These are phyloP conservation scores for Fragum whitleyi DNA, from an alignment of 2,888 invertebrate genomes.

Conservation along the genomic window DNA sequence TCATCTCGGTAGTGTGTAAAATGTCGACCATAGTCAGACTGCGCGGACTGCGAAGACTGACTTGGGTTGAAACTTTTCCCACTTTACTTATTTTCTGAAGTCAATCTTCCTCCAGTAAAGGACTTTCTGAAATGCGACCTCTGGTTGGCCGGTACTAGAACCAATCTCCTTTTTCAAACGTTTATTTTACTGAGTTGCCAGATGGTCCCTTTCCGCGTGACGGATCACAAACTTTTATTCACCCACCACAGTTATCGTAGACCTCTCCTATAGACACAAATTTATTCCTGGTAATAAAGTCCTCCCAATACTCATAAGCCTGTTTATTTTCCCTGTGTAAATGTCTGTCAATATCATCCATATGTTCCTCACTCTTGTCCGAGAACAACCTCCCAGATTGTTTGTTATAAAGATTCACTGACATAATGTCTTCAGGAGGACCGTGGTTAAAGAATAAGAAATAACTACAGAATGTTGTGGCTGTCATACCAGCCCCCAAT, in stretches of 20 bases:
- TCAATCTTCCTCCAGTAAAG: no score
- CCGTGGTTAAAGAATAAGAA: slow-evolving; percentile 67
- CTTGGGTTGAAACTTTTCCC: no score
- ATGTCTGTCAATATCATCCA: slow-evolving; percentile 59
- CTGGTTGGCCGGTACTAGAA: no score
- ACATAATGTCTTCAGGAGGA: slow-evolving; percentile 65
- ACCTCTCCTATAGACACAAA: slow-evolving; percentile 74
- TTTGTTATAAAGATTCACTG: slow-evolving; percentile 41
- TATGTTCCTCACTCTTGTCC: slow-evolving; percentile 28
- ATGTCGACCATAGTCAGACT: no score
- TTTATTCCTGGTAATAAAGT: slow-evolving; percentile 69
- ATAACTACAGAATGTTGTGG: slow-evolving; percentile 37
- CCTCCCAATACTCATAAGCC: slow-evolving; percentile 67
- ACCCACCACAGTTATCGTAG: slow-evolving; percentile 76
- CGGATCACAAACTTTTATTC: no score
- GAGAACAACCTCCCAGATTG: slow-evolving; percentile 16
- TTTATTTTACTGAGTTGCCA: no score
- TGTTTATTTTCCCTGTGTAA: slow-evolving; percentile 47
- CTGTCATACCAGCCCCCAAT: slow-evolving; percentile 28
- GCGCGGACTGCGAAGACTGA: no score
- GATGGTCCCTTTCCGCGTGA: no score
- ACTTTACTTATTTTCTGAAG: no score
- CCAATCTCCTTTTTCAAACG: no score
- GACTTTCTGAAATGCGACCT: no score
- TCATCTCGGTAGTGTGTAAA: no score